Evolutionary conservation across 2,888 invertebrate genomes (phyloP).

Genomic region (Seira ritae): DNA sequence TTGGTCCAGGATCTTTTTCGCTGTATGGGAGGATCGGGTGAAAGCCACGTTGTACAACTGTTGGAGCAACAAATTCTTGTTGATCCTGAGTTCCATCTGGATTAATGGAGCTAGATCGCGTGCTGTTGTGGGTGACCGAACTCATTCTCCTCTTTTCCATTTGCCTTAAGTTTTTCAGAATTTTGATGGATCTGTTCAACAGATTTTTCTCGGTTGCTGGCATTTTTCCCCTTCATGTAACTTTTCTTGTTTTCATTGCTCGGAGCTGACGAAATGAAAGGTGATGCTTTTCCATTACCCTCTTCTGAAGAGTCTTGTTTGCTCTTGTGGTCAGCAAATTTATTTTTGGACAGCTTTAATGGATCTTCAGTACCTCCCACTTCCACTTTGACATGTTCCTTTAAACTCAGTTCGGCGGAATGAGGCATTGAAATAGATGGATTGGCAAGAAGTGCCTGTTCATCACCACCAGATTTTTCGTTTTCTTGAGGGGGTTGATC

Average conservation of each 20-base stretch:
- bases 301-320: not conserved
- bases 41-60: constrained; percentile 67
- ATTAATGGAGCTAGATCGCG: not conserved
- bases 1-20: constrained; percentile 70
- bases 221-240: constrained; percentile 37
- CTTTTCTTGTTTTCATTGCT: constrained; percentile 46
- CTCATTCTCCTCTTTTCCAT: constrained; percentile 19
- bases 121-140: constrained; percentile 1
- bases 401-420: too few relatives aligned
- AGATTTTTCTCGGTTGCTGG: constrained; percentile 35
- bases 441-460: not conserved
- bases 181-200: constrained; percentile 4
- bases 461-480: constrained; percentile 8
- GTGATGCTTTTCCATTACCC: not conserved
- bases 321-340: not conserved
- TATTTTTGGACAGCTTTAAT: not conserved
- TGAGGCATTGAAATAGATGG: too few relatives aligned
- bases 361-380: not conserved
- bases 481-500: constrained; percentile 37
- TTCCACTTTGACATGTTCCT: too few relatives aligned
- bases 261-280: not conserved
- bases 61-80: constrained; percentile 66
- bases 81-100: constrained; percentile 26
- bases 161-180: constrained; percentile 27
- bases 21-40: constrained; percentile 70